phyloP scores from a whole-genome alignment of 2,888 invertebrate species.

The Lasioglossum vierecki region DNA sequence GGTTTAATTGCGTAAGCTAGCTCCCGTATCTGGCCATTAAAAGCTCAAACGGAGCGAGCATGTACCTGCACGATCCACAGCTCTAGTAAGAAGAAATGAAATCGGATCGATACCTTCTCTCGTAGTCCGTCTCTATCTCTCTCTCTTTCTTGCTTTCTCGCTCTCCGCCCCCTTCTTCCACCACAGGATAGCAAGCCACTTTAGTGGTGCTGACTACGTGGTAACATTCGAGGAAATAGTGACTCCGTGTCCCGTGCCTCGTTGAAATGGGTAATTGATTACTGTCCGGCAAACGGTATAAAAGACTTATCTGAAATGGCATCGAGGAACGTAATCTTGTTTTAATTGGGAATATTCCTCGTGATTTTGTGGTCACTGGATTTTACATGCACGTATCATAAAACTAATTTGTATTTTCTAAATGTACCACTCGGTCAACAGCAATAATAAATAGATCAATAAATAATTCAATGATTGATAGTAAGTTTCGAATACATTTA shows the following conservation, averaged over 20 bases:
- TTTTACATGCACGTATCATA: background rate
- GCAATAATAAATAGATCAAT: too few relatives aligned
- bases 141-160: background rate
- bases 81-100: conserved; percentile 51
- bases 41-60: conserved; percentile 63
- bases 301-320: background rate
- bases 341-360: background rate
- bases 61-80: conserved; percentile 28
- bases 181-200: conserved; percentile 35
- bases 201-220: conserved; percentile 20
- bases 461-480: too few relatives aligned
- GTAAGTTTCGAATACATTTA: too few relatives aligned
- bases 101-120: conserved; percentile 57
- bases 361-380: background rate
- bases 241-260: conserved; percentile 20
- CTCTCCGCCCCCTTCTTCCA: background rate
- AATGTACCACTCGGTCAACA: too few relatives aligned
- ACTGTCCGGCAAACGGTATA: background rate
- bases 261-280: conserved; percentile 6
- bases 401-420: background rate
- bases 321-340: background rate
- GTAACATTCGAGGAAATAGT: conserved; percentile 36
- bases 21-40: conserved; percentile 63
- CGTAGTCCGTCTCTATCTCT: background rate
- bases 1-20: conserved; percentile 71